Evolutionary conservation across 2,888 invertebrate genomes (phyloP).

Genomic region (Fragum whitleyi): DNA sequence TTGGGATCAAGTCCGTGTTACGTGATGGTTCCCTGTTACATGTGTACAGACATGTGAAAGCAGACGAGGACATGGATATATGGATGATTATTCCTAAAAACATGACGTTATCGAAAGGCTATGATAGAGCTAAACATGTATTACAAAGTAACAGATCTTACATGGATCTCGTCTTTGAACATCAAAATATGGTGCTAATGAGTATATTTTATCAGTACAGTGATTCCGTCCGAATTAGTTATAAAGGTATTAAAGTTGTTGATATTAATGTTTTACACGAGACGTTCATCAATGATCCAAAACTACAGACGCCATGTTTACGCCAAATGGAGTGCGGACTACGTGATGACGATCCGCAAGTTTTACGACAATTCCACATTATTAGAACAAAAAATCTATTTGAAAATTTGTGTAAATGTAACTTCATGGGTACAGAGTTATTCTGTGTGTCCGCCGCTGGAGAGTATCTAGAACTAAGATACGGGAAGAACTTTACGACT

Average conservation of each 20-base stretch:
- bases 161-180: slow-evolving; percentile 22
- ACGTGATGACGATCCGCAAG: slow-evolving; percentile 13
- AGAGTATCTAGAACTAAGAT: slow-evolving; percentile 21
- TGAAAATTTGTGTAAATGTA: slow-evolving; percentile 31
- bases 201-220: slow-evolving; percentile 26
- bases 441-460: slow-evolving; percentile 14
- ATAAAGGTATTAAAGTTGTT: slow-evolving; percentile 18
- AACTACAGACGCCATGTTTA: slow-evolving; percentile 28
- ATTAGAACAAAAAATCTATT: slow-evolving; percentile 20
- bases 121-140: slow-evolving; percentile 20
- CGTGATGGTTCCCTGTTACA: slow-evolving; percentile 30
- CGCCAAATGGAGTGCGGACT: slow-evolving; percentile 20
- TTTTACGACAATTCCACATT: slow-evolving; percentile 2
- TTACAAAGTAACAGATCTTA: slow-evolving; percentile 9
- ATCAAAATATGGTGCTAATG: slow-evolving; percentile 26
- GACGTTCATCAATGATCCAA: slow-evolving; percentile 33
- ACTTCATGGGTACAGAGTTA: slow-evolving; percentile 21
- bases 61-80: slow-evolving; percentile 35
- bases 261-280: slow-evolving; percentile 32
- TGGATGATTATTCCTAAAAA: slow-evolving; percentile 33
- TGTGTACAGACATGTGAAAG: slow-evolving; percentile 9
- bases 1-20: slow-evolving; percentile 24
- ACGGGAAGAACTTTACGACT: slow-evolving; percentile 24
- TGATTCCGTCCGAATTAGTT: slow-evolving; percentile 26
- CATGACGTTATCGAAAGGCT: slow-evolving; percentile 28